phyloP scores from a whole-genome alignment of 2,888 invertebrate genomes.

The Agrypnus murinus region DNA sequence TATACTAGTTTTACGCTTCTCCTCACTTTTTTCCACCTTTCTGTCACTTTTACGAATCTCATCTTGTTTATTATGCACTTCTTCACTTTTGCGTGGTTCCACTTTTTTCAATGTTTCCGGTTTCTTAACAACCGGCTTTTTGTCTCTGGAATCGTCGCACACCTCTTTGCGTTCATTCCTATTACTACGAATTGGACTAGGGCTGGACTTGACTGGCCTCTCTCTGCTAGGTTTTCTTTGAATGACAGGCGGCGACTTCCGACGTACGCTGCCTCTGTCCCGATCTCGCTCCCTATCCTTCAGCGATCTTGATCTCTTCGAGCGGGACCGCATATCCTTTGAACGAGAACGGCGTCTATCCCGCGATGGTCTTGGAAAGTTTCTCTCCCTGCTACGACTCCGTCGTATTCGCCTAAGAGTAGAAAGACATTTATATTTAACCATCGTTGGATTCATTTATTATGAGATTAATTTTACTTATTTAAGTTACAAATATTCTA shows the following conservation, averaged over 20 bases:
- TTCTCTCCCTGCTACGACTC: slow-evolving; percentile 68
- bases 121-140: slow-evolving; percentile 63
- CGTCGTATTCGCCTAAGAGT: slow-evolving; percentile 64
- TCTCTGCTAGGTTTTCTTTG: slow-evolving; percentile 61
- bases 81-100: slow-evolving; percentile 70
- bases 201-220: slow-evolving; percentile 63
- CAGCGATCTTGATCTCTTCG: slow-evolving; percentile 64
- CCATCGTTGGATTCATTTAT: no score
- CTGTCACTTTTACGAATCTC: slow-evolving; percentile 64
- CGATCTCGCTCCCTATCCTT: slow-evolving; percentile 63
- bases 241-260: slow-evolving; percentile 69
- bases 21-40: slow-evolving; percentile 58
- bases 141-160: slow-evolving; percentile 65
- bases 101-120: slow-evolving; percentile 56
- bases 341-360: slow-evolving; percentile 65
- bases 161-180: slow-evolving; percentile 57
- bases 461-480: no score
- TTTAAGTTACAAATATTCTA: slow-evolving; percentile 46
- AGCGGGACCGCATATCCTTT: slow-evolving; percentile 68
- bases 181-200: slow-evolving; percentile 66
- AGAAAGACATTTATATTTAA: neutral
- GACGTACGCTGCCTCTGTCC: slow-evolving; percentile 64
- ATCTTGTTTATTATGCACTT: slow-evolving; percentile 67
- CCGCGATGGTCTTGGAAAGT: slow-evolving; percentile 63
- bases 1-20: slow-evolving; percentile 56